Conservation (phyloP, 2,888 invertebrate species). For the Tipula helvola region DNA sequence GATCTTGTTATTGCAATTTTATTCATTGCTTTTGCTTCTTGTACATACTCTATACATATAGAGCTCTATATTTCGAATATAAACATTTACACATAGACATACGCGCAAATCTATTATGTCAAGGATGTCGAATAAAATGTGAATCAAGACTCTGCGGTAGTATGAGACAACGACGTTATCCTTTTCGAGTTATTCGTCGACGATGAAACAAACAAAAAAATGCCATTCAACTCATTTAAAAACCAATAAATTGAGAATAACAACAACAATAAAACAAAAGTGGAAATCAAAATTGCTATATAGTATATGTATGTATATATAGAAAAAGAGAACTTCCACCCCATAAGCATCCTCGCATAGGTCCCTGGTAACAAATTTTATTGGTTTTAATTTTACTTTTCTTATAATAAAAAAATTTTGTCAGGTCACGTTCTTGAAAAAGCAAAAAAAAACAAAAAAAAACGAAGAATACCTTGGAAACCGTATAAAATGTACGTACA, state of each 20-base stretch:
- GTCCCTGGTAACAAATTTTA: neutral
- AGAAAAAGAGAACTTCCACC: neutral
- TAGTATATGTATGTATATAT: neutral
- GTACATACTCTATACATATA: neutral
- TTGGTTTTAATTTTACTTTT: neutral
- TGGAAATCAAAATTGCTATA: neutral
- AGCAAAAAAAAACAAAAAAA: neutral
- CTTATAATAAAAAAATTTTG: neutral
- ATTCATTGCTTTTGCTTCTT: neutral
- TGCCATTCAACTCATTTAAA: conserved; percentile 4
- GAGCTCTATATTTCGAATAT: neutral
- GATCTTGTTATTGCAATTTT: conserved; percentile 4
- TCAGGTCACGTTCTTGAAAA: neutral
- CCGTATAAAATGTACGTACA: neutral
- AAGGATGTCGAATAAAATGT: neutral
- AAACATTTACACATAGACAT: neutral
- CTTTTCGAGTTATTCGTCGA: neutral
- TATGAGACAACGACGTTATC: neutral
- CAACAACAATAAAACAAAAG: neutral
- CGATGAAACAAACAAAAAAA: neutral
- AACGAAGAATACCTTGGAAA: neutral
- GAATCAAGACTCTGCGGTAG: neutral
- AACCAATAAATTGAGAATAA: neutral
- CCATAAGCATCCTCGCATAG: neutral
- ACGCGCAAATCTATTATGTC: neutral